These are phyloP conservation scores for Pipra filicauda DNA, from an alignment of 2,113 vertebrate species.

Conservation along the genomic window DNA sequence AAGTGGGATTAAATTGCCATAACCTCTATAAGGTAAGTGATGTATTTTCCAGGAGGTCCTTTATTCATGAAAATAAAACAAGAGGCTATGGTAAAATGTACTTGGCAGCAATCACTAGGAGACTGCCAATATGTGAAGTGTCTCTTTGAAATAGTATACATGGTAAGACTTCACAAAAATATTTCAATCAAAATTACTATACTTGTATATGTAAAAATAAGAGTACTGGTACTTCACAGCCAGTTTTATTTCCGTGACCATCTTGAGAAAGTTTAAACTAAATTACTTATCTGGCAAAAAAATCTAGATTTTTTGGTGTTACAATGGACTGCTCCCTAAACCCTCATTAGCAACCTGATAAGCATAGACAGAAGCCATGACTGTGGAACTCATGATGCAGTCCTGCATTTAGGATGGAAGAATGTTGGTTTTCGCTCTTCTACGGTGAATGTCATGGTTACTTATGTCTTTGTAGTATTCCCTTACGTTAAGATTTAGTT, in stretches of 20 bases:
- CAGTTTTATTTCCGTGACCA: neutral
- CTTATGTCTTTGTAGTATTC: neutral
- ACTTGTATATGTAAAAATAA: neutral
- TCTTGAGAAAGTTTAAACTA: neutral
- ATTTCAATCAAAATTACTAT: neutral
- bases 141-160: neutral
- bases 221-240: neutral
- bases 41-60: neutral
- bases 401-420: neutral
- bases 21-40: neutral
- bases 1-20: neutral
- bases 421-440: neutral
- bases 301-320: neutral
- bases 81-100: neutral
- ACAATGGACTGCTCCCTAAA: neutral
- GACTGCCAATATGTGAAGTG: neutral
- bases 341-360: neutral
- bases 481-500: neutral
- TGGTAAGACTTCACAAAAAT: neutral
- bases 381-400: neutral
- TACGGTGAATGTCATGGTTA: accelerated
- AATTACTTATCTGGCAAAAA: neutral
- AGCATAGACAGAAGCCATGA: neutral
- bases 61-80: neutral
- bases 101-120: neutral